Conservation (phyloP, 2,888 invertebrate genomes). For the Pterostichus niger region DNA sequence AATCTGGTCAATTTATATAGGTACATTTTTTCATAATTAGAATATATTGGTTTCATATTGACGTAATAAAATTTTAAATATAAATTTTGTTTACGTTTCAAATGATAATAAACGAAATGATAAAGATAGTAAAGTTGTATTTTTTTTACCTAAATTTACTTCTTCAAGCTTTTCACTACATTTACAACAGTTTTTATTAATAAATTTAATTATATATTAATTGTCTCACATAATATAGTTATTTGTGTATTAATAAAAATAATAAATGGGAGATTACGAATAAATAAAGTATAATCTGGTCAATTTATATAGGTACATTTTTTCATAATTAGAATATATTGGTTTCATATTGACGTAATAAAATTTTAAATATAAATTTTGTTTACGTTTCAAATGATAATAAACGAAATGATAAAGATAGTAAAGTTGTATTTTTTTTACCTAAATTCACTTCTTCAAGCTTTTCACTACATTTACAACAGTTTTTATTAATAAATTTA, state of each 20-base stretch:
- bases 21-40: conserved; percentile 31
- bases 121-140: too few species aligned
- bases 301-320: conserved; percentile 6
- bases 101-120: background rate
- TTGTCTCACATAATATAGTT: too few species aligned
- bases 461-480: too few species aligned
- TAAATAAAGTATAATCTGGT: conserved; percentile 40
- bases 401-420: background rate
- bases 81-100: background rate
- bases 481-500: too few species aligned
- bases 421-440: too few species aligned
- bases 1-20: conserved; percentile 2
- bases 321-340: conserved; percentile 30
- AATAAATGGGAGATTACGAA: conserved; percentile 9
- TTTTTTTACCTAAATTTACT: too few species aligned
- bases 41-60: background rate
- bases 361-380: conserved; percentile 3
- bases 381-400: background rate
- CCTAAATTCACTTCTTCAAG: too few species aligned
- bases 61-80: background rate
- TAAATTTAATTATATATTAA: too few species aligned
- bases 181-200: too few species aligned
- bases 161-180: too few species aligned
- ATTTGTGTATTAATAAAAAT: background rate
- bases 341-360: background rate